Evolutionary conservation across 1,140 invertebrate genomes (phyloP).

Genomic region (Euwallacea fornicatus): DNA sequence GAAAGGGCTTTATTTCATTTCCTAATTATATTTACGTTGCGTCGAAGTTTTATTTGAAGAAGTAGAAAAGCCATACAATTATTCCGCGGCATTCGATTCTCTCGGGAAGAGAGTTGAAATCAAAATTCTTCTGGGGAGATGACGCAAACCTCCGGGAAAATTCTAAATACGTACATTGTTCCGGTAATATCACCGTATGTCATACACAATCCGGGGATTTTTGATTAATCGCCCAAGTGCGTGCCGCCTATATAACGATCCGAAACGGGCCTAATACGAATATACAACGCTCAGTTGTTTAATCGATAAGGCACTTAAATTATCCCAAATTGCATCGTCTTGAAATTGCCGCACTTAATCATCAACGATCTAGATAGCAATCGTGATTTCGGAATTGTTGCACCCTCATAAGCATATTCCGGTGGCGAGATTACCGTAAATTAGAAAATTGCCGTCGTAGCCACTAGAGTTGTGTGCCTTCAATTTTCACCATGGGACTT

Average conservation of each 20-base stretch:
- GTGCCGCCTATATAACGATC: conserved; percentile 16
- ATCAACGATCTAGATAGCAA: conserved; percentile 30
- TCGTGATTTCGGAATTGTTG: conserved; percentile 25
- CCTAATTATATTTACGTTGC: too few relatives aligned
- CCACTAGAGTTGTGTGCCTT: too few relatives aligned
- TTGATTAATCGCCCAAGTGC: conserved; percentile 29
- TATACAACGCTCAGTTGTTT: conserved; percentile 28
- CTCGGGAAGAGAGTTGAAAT: too few relatives aligned
- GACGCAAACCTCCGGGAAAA: too few relatives aligned
- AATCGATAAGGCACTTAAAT: conserved; percentile 38
- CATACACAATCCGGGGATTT: conserved; percentile 19
- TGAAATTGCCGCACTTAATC: conserved; percentile 33
- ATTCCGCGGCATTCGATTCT: too few relatives aligned
- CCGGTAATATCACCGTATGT: conserved; percentile 5
- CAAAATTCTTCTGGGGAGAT: too few relatives aligned
- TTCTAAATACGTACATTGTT: too few relatives aligned
- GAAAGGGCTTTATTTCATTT: too few relatives aligned
- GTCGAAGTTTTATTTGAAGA: too few relatives aligned
- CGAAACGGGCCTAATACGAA: neutral
- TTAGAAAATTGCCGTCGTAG: too few relatives aligned
- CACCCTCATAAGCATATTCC: conserved; percentile 14
- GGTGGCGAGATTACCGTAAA: neutral
- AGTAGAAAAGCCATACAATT: too few relatives aligned
- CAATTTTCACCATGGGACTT: too few relatives aligned
- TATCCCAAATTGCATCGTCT: conserved; percentile 39